Base-by-base conservation (phyloP, 2,888 invertebrate genomes). In the Strigamia transsilvanica region DNA sequence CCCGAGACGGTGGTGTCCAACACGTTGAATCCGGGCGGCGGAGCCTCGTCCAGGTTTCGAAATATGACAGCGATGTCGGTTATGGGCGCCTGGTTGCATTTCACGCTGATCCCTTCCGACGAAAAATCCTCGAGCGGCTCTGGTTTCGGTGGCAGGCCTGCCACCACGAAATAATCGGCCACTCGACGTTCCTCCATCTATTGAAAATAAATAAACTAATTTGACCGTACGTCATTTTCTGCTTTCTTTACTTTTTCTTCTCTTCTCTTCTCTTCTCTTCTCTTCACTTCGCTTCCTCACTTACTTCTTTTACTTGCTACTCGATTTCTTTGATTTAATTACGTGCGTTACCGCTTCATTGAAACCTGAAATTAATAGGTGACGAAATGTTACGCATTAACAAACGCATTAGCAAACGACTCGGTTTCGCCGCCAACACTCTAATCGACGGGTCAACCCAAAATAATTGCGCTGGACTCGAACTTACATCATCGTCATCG, bases 91-190 rank as follows among this genome's bases (percentile, higher is more conserved):
- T 94, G 93, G 85, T 93, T 92, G 87, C 93, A 92, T 87, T 94
- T 95, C 79, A 96, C 91, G 87, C 94, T 93, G 2, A 91, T 90
- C 21, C 90, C 90, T 85, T 92, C 91, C 84, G 93, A 93, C 84
- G 93, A 92, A 87, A 94, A 94, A 83, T 94, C 94, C 87, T 94
- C 93, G 81, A 94, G 90, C 15, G 77, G 77, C 21, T 82, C 66
- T 83, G 93, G 90, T 86, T 93, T 91, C 84, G 94, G 93, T 18
- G 97, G 94, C 88, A 98, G 90, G 38, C 99, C 99, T 87, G 98
- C 98, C 84, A 99, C 95, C 85, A 99, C 97, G 90, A 99, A 99
- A 90, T 99, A 99, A 90, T 99, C 99, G 32, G 96, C 98, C 84
- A 98, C 95, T 83, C 88, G 85, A 80, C 85, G 80, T n/a, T 86